Base-by-base conservation (phyloP, 2,888 invertebrate genomes). In the Tiphia femorata region DNA sequence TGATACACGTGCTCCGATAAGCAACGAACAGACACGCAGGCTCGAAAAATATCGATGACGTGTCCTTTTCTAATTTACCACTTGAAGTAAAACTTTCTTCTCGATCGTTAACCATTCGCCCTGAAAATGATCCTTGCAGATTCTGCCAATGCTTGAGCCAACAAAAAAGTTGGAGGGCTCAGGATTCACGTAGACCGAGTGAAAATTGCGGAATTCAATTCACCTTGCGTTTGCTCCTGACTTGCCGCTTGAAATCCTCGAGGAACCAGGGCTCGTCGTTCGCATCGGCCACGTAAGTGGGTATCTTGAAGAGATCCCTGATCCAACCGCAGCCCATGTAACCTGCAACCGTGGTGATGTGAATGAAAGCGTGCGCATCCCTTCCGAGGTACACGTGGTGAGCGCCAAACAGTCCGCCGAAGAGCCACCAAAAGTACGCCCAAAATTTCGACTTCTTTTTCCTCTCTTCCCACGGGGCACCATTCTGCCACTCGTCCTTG, bases 381-480 rank as follows among this genome's bases (percentile, higher is more conserved):
- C 97, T 87, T 49, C 91, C 88, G 62, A 98, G 85, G 84, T 98
- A 98, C 75, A 97, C 89, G 80, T 97, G 95, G 84, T 98, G 98
- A 3, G 93, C 84, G 0, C 97, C 97, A 69, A 95, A 91, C 72
- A 93, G 84, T 3, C 98, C 98, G 14, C 95, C 95, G 67, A 95
- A 87, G 0, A 96, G 76, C 97, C 97, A 98, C 33, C 92, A 84
- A 1, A 96, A 57, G 78, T 97, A 98, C 0, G 97, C 90, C 73
- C 88, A 78, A 44, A 91, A 77, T 7, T 84, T 78, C 49, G 86
- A 87, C 62, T 87, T 88, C 23, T 38, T 46, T 20, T 55, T 58
- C 40, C 23, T 64, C 46, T 17, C 35, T 50, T 41, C 49, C 44
- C 58, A 44, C 30, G 27, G 7, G 8, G 16, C 25, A 20, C 19